A percentile compares a stretch with the other conserved stretches of the same genome.
Conservation (phyloP, 2,797 vertebrate genomes). For the Scolopax rusticola region DNA sequence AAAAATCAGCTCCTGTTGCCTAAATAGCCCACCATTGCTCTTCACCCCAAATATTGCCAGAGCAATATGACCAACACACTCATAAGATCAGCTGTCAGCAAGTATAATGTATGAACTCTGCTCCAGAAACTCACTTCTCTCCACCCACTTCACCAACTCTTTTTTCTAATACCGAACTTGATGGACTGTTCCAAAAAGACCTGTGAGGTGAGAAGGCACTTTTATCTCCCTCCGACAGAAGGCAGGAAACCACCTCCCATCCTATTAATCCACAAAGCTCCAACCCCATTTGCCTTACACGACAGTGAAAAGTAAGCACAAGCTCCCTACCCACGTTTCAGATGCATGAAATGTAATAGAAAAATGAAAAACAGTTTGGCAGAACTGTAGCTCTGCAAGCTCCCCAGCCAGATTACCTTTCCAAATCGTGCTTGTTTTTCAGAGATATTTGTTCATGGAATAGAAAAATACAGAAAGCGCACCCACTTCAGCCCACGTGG, state of each 20-base stretch:
- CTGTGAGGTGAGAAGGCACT: background rate
- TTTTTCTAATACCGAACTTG: background rate
- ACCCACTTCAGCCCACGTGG: background rate
- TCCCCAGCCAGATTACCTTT: background rate
- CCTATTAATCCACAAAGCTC: background rate
- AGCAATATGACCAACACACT: background rate
- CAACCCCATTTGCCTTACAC: background rate
- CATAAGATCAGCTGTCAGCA: background rate
- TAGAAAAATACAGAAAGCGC: background rate
- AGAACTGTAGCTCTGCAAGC: background rate
- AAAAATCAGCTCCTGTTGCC: background rate
- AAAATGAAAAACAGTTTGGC: background rate
- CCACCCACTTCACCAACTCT: background rate
- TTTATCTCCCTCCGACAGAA: background rate
- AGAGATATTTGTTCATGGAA: background rate
- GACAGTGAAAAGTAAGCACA: background rate
- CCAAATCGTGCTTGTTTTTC: background rate
- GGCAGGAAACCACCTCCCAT: background rate
- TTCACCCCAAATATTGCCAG: background rate
- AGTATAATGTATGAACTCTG: background rate
- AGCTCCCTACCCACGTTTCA: background rate
- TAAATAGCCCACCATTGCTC: background rate
- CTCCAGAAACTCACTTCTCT: background rate
- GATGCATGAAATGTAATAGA: background rate
- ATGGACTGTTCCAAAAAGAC: background rate